Conservation (phyloP, 2,888 invertebrate species). For the Lepidocyrtoides sp. region DNA sequence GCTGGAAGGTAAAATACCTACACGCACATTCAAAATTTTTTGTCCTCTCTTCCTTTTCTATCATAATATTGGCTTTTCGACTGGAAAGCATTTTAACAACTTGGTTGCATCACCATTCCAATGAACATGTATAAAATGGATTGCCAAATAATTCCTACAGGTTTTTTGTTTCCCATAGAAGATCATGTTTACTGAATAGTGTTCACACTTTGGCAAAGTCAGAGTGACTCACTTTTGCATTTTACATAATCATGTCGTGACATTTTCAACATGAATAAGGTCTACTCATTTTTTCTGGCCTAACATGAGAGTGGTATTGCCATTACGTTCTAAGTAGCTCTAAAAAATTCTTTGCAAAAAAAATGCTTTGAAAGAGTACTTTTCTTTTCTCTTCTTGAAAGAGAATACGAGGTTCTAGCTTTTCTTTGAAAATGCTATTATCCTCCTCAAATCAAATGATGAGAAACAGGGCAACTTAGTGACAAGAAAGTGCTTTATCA, state of each 20-base stretch:
- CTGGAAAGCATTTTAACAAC: not conserved
- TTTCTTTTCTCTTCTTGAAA: too few species aligned
- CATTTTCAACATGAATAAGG: not conserved
- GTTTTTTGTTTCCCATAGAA: conserved; percentile 1
- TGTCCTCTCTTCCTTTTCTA: not conserved
- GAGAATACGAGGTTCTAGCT: not conserved
- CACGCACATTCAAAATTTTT: not conserved
- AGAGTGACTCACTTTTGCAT: conserved; percentile 9
- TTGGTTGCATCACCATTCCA: not conserved
- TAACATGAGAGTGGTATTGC: not conserved
- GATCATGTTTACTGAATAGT: not conserved
- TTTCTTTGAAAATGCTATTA: not conserved
- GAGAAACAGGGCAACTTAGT: not conserved
- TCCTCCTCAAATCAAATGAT: not conserved
- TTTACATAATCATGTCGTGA: conserved; percentile 19
- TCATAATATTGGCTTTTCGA: not conserved
- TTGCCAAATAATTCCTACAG: conserved; percentile 63
- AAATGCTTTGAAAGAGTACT: not conserved
- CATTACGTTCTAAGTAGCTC: not conserved
- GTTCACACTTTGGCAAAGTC: not conserved
- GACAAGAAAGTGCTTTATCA: not conserved
- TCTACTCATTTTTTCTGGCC: not conserved
- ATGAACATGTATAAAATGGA: conserved; percentile 18
- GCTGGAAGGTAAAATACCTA: not conserved
- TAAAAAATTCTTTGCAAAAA: not conserved